phyloP scores from a whole-genome alignment of 2,888 invertebrate species.

The Tipula helvola region DNA sequence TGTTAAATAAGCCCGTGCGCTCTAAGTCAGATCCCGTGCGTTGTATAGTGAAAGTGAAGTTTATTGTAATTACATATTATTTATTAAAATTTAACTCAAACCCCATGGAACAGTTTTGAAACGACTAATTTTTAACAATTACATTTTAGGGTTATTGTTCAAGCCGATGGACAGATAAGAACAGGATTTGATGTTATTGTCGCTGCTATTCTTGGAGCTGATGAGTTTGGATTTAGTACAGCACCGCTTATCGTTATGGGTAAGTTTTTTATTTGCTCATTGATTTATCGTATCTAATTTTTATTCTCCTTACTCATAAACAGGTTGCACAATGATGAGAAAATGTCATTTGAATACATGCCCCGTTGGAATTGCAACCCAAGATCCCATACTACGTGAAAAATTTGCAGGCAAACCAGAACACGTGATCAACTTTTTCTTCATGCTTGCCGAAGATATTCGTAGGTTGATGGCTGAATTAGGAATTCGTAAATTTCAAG shows the following conservation, averaged over 20 bases:
- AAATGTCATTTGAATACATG: conserved; percentile 99
- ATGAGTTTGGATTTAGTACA: conserved; percentile 97
- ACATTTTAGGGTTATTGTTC: conserved; percentile 66
- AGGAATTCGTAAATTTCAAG: conserved; percentile 79
- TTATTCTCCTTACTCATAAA: conserved; percentile 9
- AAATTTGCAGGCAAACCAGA: conserved; percentile 98
- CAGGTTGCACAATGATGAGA: conserved; percentile 98
- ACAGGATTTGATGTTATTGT: conserved; percentile 95
- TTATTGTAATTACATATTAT: conserved; percentile 12
- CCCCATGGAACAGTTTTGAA: not conserved
- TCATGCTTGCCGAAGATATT: conserved; percentile 95
- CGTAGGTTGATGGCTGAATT: conserved; percentile 83
- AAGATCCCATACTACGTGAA: conserved; percentile 87
- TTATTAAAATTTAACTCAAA: conserved; percentile 15
- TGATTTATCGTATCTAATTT: not conserved
- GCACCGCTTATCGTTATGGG: conserved; percentile 94
- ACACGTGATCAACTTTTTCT: conserved; percentile 93
- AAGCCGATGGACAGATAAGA: conserved; percentile 91
- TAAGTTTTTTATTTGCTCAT: conserved; percentile 23
- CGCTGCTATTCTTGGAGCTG: conserved; percentile 91
- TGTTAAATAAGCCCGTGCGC: not conserved
- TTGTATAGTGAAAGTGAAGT: not conserved
- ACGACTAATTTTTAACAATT: not conserved
- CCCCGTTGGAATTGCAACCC: conserved; percentile 97
- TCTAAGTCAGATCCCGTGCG: not conserved